Conservation (phyloP, 2,113 vertebrate genomes). For the Brevimyrus niger region DNA sequence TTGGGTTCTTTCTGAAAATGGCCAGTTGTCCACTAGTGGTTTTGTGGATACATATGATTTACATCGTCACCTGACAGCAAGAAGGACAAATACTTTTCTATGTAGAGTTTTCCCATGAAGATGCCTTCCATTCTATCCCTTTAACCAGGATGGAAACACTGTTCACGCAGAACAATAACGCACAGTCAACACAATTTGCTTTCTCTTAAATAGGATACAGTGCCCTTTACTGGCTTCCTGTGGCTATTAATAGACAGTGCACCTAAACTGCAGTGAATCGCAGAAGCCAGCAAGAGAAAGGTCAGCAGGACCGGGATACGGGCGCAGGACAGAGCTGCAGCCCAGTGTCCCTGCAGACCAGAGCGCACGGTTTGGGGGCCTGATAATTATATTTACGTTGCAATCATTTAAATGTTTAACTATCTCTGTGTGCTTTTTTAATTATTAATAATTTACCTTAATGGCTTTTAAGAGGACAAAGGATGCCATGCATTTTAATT, state of each 20-base stretch:
- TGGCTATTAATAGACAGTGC: slow-evolving; percentile 55
- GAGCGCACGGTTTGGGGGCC: too few relatives aligned
- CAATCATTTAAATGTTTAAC: not conserved
- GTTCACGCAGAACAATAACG: slow-evolving; percentile 55
- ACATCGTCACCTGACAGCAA: slow-evolving; percentile 12
- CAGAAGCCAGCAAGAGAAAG: not conserved
- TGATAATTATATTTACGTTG: not conserved
- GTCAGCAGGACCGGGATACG: not conserved
- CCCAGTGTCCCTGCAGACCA: not conserved
- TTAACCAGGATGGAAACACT: slow-evolving; percentile 53
- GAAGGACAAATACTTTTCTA: slow-evolving; percentile 42
- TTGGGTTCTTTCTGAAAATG: not conserved
- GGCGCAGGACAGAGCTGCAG: not conserved
- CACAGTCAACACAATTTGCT: slow-evolving; percentile 51
- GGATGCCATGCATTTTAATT: not conserved
- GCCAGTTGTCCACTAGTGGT: not conserved
- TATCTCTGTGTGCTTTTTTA: not conserved
- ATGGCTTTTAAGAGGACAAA: not conserved
- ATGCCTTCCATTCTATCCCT: slow-evolving; percentile 31
- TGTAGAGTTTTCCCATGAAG: slow-evolving; percentile 36
- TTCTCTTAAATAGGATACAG: slow-evolving; percentile 49
- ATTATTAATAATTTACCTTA: not conserved
- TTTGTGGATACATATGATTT: not conserved
- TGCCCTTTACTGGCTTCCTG: slow-evolving; percentile 55
- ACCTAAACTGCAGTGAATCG: slow-evolving; percentile 26